Evolutionary conservation across 2,797 vertebrate species (phyloP), one percentile per base, ranked within the genome.

Genomic region (Sebastolobus alascanus): DNA sequence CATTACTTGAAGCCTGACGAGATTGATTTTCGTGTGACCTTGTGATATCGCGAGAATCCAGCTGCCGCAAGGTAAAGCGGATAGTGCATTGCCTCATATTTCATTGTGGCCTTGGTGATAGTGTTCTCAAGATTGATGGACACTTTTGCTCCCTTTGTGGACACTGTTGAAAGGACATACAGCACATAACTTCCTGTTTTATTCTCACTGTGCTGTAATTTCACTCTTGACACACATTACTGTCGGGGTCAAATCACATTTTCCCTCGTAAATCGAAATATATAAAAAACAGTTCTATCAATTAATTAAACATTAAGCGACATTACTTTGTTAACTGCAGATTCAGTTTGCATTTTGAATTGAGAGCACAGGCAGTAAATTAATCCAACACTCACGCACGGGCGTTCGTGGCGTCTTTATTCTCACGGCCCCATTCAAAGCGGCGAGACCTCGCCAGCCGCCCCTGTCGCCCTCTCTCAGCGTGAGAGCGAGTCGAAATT

Each of bases 401-500:
- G n/a, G 46, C 35, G 38, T 56, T 86, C 50, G 6, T 70, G 29
- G 61, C 68, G 35, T 50, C 87, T 72, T 81, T 68, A 54, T 79
- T 80, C 78, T 71, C 31, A 22, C 27, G 71, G 40, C 79, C 77
- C 68, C 71, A 43, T 82, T 90, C 54, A 80, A 68, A 83, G 70
- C 55, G 3, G 46, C 0, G 75, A 84, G 80, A 84, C 80, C 80
- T 78, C 6, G 8, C 46, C 81, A 46, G 63, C 71, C 71, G 25
- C 83, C 79, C 69, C 75, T 43, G 68, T 73, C 68, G 63, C 76
- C 85, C 86, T 78, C 82, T 78, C 87, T 33, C 92, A 90, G 88
- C 82, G 1, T 68, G 87, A 64, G 72, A 59, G 64, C 38, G 9
- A 70, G 69, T 70, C 64, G 50, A 90, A 87, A 89, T 93, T 83